phyloP scores from a whole-genome alignment of 2,113 vertebrate genomes.

The Galeopterus variegatus region DNA sequence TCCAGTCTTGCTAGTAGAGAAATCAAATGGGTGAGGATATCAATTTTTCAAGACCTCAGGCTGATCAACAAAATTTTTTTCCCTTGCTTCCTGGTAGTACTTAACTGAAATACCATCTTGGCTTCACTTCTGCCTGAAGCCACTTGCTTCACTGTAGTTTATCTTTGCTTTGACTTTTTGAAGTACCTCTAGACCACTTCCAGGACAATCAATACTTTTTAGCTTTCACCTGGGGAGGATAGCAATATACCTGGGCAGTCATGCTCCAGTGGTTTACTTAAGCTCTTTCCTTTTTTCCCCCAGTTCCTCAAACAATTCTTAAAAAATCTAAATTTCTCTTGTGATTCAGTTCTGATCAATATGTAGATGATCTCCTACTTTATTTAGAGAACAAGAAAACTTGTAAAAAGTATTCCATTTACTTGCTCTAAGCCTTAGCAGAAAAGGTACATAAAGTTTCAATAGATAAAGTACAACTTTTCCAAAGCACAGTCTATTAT shows the following conservation, averaged over 20 bases:
- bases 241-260: neutral
- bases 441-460: constrained; percentile 6
- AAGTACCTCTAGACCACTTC: neutral
- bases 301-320: neutral
- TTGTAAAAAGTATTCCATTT: neutral
- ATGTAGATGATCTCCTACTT: neutral
- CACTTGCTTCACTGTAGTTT: neutral
- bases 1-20: neutral
- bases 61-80: neutral
- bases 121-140: neutral
- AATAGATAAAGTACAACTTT: neutral
- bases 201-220: neutral
- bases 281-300: neutral
- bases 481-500: neutral
- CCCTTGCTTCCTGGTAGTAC: neutral
- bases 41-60: neutral
- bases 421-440: neutral
- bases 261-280: neutral
- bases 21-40: neutral
- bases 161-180: neutral
- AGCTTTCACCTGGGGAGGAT: neutral
- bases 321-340: neutral
- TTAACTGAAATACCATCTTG: neutral
- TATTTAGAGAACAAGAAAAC: neutral
- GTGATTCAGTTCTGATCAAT: neutral